These are phyloP conservation scores for Trisateles emortualis DNA, from an alignment of 2,888 invertebrate species.

Conservation along the genomic window DNA sequence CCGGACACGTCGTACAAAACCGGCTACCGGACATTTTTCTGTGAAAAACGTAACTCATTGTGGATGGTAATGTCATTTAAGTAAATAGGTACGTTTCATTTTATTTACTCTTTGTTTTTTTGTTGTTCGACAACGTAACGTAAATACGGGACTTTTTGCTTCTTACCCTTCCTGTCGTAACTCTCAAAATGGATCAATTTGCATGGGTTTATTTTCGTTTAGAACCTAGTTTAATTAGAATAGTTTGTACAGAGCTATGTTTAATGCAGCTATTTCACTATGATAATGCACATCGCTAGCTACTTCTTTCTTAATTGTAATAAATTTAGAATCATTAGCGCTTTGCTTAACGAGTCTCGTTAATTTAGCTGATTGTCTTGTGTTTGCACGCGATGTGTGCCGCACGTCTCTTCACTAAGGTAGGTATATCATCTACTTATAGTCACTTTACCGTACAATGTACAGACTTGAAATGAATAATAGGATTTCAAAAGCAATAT, in stretches of 20 bases:
- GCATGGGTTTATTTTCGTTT: too few species aligned
- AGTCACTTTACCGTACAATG: too few species aligned
- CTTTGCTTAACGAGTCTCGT: not conserved
- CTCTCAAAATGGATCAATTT: too few species aligned
- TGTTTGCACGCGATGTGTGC: conserved; percentile 7
- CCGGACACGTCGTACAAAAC: not conserved
- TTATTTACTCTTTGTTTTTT: not conserved
- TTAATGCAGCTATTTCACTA: too few species aligned
- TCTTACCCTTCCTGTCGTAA: too few species aligned
- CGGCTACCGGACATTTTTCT: not conserved
- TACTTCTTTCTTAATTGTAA: not conserved
- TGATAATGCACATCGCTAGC: too few species aligned
- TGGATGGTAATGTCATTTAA: not conserved
- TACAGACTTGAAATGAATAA: too few species aligned
- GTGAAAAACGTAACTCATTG: not conserved
- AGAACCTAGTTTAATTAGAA: too few species aligned
- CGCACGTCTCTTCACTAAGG: too few species aligned
- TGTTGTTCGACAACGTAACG: not conserved
- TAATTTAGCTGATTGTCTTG: conserved; percentile 2
- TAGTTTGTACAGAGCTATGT: too few species aligned
- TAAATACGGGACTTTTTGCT: not conserved
- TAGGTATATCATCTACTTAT: too few species aligned
- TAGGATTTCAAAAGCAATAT: too few species aligned
- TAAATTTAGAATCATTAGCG: not conserved
- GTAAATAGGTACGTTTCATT: not conserved